Percentiles rank a stretch among this genome's conserved stretches.
phyloP scores from a whole-genome alignment of 2,797 vertebrate species.

The Borostomias antarcticus region DNA sequence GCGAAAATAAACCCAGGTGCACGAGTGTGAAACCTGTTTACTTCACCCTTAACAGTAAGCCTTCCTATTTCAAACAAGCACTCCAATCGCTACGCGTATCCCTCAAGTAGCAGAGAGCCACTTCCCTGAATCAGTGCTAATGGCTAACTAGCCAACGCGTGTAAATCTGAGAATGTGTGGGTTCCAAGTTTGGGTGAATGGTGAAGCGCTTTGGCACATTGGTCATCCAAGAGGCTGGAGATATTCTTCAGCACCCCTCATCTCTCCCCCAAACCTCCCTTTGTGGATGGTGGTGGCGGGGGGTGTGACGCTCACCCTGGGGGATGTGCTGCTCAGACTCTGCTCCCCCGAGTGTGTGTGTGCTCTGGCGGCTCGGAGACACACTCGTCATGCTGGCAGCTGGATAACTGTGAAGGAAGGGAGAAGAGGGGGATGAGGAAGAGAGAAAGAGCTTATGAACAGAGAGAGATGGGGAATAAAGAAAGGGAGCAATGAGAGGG shows the following conservation, averaged over 20 bases:
- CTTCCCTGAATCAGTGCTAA: conserved; percentile 37
- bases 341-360: conserved; percentile 34
- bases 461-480: no score
- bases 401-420: conserved; percentile 35
- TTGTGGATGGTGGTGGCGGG: not conserved
- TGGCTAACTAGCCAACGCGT: conserved; percentile 15
- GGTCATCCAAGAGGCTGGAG: conserved; percentile 26
- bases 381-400: conserved; percentile 63
- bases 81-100: conserved; percentile 66
- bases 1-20: conserved; percentile 50
- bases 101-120: conserved; percentile 50
- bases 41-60: conserved; percentile 43
- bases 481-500: not conserved
- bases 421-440: conserved; percentile 4
- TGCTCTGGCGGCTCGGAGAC: conserved; percentile 35
- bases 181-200: not conserved
- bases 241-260: conserved; percentile 17
- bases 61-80: conserved; percentile 45
- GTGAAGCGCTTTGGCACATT: conserved; percentile 24
- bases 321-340: conserved; percentile 46
- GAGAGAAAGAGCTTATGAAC: not conserved
- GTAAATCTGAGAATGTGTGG: conserved; percentile 14
- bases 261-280: not conserved
- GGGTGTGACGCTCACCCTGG: conserved; percentile 15
- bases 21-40: conserved; percentile 47